These are phyloP conservation scores for Dermatemys mawii DNA, from an alignment of 2,113 vertebrate species.

Conservation along the genomic window DNA sequence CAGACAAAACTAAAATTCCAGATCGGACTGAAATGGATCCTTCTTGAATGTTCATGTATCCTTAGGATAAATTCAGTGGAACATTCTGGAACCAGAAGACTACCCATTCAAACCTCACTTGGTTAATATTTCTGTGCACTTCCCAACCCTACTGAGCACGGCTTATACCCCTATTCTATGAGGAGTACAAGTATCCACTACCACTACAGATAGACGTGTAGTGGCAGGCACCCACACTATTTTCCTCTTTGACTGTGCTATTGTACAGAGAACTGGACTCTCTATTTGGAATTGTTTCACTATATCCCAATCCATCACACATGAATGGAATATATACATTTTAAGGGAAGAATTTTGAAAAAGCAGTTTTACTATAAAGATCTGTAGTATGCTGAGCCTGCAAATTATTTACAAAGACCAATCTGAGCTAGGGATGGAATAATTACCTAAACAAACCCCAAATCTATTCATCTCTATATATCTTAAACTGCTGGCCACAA, in stretches of 20 bases:
- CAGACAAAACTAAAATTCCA: not conserved
- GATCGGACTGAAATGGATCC: not conserved
- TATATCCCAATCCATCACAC: not conserved
- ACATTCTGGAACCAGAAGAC: too few relatives aligned
- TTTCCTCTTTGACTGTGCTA: not conserved
- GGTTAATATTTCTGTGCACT: not conserved
- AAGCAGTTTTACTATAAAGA: not conserved
- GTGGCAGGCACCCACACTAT: too few relatives aligned
- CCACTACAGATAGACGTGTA: not conserved
- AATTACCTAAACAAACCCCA: not conserved
- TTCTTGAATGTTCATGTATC: not conserved
- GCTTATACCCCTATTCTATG: not conserved
- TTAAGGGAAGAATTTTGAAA: not conserved
- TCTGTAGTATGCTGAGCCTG: not conserved
- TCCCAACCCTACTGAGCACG: too few relatives aligned
- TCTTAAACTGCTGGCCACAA: not conserved
- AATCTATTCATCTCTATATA: not conserved
- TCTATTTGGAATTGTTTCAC: not conserved
- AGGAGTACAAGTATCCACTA: not conserved
- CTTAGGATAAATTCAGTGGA: too few relatives aligned
- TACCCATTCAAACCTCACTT: not conserved
- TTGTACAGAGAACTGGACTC: not conserved
- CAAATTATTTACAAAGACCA: not conserved
- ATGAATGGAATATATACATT: not conserved
- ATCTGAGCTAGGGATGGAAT: not conserved